Conservation (phyloP, 2,797 vertebrate genomes). For the Myotis myotis region DNA sequence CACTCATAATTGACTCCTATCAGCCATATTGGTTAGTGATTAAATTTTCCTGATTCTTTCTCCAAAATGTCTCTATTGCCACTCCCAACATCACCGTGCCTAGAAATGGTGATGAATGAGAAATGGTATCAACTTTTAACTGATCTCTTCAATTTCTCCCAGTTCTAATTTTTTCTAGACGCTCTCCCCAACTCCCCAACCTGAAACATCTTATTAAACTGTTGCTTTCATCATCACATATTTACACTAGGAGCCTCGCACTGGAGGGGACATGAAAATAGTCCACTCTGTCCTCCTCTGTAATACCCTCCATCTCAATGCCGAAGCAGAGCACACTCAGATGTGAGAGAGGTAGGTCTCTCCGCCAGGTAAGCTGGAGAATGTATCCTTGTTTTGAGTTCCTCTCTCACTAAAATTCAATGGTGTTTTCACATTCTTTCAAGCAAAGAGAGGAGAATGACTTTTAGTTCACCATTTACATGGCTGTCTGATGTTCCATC, state of each 20-base stretch:
- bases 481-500: background rate
- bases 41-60: background rate
- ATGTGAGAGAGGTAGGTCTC: background rate
- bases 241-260: background rate
- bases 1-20: background rate
- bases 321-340: background rate
- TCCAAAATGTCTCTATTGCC: background rate
- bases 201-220: background rate
- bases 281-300: background rate
- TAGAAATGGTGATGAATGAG: background rate
- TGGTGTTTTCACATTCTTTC: slow-evolving; percentile 1
- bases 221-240: background rate
- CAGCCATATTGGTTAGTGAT: background rate
- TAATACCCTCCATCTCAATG: background rate
- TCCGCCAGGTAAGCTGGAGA: background rate
- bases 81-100: background rate
- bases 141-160: background rate
- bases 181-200: background rate
- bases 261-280: background rate
- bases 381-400: slow-evolving; percentile 34
- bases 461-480: background rate
- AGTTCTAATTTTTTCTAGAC: background rate
- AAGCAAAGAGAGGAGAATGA: background rate
- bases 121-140: background rate
- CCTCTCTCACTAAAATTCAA: slow-evolving; percentile 27